Evolutionary conservation across 2,888 invertebrate species (phyloP).

Genomic region (Hypselothyrea guttata): DNA sequence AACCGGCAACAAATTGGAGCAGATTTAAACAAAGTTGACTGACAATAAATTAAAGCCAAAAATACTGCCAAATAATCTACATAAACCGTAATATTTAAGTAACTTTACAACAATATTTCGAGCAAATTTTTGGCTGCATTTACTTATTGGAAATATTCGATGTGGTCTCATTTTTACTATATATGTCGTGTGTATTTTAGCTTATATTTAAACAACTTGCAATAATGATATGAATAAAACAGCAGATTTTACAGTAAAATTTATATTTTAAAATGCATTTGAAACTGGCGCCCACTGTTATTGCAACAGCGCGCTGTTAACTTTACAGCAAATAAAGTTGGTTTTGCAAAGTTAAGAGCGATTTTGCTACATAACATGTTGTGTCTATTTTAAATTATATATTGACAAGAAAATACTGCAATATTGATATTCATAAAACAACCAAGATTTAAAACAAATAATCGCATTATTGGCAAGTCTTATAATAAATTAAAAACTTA

Average conservation of each 20-base stretch:
- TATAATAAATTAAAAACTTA: conserved; percentile 1
- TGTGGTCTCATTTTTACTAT: conserved; percentile 29
- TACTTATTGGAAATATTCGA: conserved; percentile 1
- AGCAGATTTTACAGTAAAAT: too few species aligned
- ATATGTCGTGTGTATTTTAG: conserved; percentile 32
- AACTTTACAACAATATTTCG: too few species aligned
- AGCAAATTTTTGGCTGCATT: not conserved
- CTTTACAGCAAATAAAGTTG: not conserved
- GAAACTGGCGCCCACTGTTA: conserved; percentile 17
- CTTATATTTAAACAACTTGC: conserved; percentile 7
- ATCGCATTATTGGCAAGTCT: too few species aligned
- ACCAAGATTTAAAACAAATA: too few species aligned
- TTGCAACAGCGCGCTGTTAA: conserved; percentile 8
- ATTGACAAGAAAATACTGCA: too few species aligned
- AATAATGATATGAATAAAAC: conserved; percentile 9
- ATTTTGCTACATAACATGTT: too few species aligned
- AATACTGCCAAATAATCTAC: conserved; percentile 33
- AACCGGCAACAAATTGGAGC: conserved; percentile 17
- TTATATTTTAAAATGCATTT: not conserved
- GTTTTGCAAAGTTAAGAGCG: conserved; percentile 21
- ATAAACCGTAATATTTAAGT: too few species aligned
- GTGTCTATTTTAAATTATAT: too few species aligned
- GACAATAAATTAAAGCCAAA: conserved; percentile 8
- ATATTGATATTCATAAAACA: too few species aligned
- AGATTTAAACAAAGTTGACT: conserved; percentile 17